phyloP scores from a whole-genome alignment of 1,140 invertebrate species.

The Brachionus angularis region DNA sequence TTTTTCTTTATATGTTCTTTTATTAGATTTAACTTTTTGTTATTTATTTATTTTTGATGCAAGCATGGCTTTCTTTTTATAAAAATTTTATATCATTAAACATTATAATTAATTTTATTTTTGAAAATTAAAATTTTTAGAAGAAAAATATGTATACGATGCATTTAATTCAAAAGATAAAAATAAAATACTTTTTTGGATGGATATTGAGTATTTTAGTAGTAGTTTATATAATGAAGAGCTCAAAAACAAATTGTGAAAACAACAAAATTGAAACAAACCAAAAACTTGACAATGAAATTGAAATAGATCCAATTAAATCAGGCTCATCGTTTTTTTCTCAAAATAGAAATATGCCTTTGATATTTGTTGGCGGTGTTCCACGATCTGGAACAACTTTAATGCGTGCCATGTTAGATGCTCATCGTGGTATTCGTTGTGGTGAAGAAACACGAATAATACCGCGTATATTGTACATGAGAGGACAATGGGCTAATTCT shows the following conservation, averaged over 20 bases:
- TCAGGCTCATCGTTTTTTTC: slow-evolving; percentile 30
- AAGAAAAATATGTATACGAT: slow-evolving; percentile 39
- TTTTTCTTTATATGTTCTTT: no score
- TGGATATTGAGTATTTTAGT: slow-evolving; percentile 12
- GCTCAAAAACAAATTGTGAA: neutral
- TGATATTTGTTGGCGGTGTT: slow-evolving; percentile 83
- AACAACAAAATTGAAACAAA: neutral
- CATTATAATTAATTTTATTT: neutral
- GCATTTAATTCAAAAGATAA: slow-evolving; percentile 19
- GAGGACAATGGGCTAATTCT: slow-evolving; percentile 85
- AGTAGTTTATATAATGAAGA: slow-evolving; percentile 13
- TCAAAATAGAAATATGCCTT: slow-evolving; percentile 13
- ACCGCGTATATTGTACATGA: slow-evolving; percentile 76
- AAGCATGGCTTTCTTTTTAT: no score
- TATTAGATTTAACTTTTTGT: no score
- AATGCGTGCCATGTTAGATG: slow-evolving; percentile 94
- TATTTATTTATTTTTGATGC: no score
- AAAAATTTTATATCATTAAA: no score
- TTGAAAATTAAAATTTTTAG: slow-evolving; percentile 18
- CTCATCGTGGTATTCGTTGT: slow-evolving; percentile 94
- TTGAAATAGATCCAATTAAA: neutral
- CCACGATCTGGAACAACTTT: slow-evolving; percentile 92
- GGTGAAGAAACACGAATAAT: slow-evolving; percentile 96
- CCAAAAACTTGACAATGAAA: neutral
- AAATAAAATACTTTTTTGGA: slow-evolving; percentile 2